Evolutionary conservation across 2,888 invertebrate species (phyloP).

Genomic region (Unio delphinus): DNA sequence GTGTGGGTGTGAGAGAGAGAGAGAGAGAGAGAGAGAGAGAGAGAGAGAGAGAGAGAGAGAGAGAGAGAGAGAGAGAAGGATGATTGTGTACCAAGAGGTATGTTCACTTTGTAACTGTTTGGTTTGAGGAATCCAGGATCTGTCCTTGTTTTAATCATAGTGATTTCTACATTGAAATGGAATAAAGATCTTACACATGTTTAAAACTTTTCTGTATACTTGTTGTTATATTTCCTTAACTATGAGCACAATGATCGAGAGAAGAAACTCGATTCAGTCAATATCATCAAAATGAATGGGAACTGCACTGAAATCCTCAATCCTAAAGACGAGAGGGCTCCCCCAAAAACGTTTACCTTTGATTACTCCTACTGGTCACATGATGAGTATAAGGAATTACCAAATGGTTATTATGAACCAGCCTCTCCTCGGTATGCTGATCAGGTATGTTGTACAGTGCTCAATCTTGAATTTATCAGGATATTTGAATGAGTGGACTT

Average conservation of each 20-base stretch:
- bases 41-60: too few relatives aligned
- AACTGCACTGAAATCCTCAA: slow-evolving; percentile 52
- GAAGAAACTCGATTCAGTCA: slow-evolving; percentile 41
- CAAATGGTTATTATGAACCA: slow-evolving; percentile 55
- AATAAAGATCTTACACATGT: too few relatives aligned
- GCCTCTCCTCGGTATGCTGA: slow-evolving; percentile 52
- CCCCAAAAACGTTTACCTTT: slow-evolving; percentile 56
- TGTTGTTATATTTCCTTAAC: slow-evolving; percentile 16
- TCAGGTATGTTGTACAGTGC: slow-evolving; percentile 46
- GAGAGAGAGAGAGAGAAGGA: too few relatives aligned
- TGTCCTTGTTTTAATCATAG: too few relatives aligned
- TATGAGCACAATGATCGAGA: slow-evolving; percentile 57
- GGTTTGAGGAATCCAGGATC: too few relatives aligned
- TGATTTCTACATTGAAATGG: too few relatives aligned
- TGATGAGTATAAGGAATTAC: slow-evolving; percentile 50
- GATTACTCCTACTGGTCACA: slow-evolving; percentile 68
- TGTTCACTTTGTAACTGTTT: too few relatives aligned
- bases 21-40: too few relatives aligned
- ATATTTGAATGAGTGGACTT: background rate
- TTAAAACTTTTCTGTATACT: too few relatives aligned
- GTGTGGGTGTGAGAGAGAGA: too few relatives aligned
- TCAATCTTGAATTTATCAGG: background rate
- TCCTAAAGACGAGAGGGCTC: slow-evolving; percentile 46
- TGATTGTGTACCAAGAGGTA: too few relatives aligned
- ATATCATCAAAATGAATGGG: slow-evolving; percentile 59